Percentiles rank a stretch among this genome's conserved stretches.
Conservation (phyloP, 2,113 vertebrate genomes). For the Chunga burmeisteri region DNA sequence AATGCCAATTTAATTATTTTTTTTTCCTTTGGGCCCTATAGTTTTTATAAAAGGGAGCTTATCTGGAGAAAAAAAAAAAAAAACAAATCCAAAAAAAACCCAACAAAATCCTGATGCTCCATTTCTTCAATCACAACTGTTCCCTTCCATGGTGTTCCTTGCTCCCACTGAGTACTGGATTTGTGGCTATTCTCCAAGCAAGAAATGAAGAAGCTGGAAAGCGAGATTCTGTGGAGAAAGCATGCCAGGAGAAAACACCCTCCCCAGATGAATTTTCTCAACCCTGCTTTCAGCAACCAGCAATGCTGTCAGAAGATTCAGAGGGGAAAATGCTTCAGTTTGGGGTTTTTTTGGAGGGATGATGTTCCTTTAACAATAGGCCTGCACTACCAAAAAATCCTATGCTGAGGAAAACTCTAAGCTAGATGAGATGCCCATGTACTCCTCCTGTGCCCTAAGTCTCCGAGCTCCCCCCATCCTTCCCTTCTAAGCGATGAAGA, state of each 20-base stretch:
- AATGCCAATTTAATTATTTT: background rate
- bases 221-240: background rate
- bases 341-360: background rate
- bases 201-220: background rate
- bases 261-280: background rate
- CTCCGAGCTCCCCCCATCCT: fast-evolving
- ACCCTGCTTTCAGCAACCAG: background rate
- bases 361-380: background rate
- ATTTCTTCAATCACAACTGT: background rate
- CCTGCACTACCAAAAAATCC: background rate
- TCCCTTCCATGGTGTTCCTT: background rate
- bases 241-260: background rate
- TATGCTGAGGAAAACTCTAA: background rate
- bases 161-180: background rate
- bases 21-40: background rate
- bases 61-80: background rate
- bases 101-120: background rate
- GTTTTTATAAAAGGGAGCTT: background rate
- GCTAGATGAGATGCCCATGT: background rate
- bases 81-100: background rate
- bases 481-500: background rate
- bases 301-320: background rate
- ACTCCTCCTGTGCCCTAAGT: background rate
- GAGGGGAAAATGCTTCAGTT: background rate
- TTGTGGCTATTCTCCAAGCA: background rate